These are phyloP conservation scores for Odontomachus brunneus DNA, from an alignment of 1,140 invertebrate species.

Conservation along the genomic window DNA sequence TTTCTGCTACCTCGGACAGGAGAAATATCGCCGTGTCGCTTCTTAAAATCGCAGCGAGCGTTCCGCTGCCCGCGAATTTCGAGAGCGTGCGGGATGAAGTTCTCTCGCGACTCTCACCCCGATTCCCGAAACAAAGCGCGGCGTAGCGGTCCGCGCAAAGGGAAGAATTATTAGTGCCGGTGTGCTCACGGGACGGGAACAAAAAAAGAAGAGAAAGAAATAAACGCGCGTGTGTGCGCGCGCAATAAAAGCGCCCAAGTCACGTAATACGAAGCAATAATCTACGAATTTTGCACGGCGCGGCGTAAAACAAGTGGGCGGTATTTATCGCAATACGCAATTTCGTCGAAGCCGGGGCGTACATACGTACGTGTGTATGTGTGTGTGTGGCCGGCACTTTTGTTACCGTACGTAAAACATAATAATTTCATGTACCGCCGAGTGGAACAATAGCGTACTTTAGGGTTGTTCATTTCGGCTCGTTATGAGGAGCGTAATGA, in stretches of 20 bases:
- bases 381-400: not conserved
- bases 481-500: conserved; percentile 13
- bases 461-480: conserved; percentile 17
- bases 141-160: conserved; percentile 16
- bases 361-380: too few relatives aligned
- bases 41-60: conserved; percentile 27
- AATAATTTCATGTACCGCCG: conserved; percentile 31
- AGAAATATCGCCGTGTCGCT: conserved; percentile 7
- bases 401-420: conserved; percentile 33
- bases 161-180: conserved; percentile 42
- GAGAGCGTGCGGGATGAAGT: conserved; percentile 3
- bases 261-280: conserved; percentile 52
- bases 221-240: not conserved
- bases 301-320: conserved; percentile 29
- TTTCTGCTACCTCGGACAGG: not conserved
- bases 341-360: conserved; percentile 13
- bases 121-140: conserved; percentile 46
- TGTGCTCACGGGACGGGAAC: not conserved
- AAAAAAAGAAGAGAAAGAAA: conserved; percentile 21
- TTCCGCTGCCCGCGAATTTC: conserved; percentile 26
- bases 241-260: conserved; percentile 30
- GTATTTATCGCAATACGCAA: conserved; percentile 48
- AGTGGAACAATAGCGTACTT: conserved; percentile 26
- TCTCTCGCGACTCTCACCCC: not conserved
- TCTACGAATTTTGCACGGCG: conserved; percentile 41